Evolutionary conservation across 1,140 invertebrate genomes (phyloP), one percentile per base, ranked within the genome.

Genomic region (Papilio machaon): DNA sequence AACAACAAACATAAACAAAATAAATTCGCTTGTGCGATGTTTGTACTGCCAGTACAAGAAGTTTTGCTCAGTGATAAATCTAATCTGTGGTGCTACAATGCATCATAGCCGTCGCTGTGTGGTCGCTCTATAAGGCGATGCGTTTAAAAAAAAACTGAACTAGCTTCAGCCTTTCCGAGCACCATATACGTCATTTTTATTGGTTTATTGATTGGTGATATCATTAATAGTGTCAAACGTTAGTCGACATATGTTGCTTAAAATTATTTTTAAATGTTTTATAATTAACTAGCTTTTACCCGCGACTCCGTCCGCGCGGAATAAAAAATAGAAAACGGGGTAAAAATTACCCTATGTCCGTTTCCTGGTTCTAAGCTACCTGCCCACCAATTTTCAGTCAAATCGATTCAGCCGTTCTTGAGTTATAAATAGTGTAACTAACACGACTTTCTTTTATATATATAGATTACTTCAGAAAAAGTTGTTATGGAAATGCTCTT

Each of bases 1-100:
- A 30, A 30, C 23, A 30, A 30, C 46, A 82, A 81, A 83, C 84
- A 87, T 88, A 89, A 89, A 87, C 83, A 88, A 89, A 88, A 88
- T 89, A 88, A 89, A 86, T 86, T 83, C 85, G 73, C 84, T 79
- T 83, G 82, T 80, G 84, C 74, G 79, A 79, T 85, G 85, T 84
- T 73, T 83, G 83, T 73, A 84, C 87, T 74, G 70, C 76, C 83
- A 67, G 80, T 85, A 88, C 85, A 87, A 67, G 81, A 73, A n/a
- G 76, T 38, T 76, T 74, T 77, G 81, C 81, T 54, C 76, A 58
- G 77, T 82, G 73, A 88, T 90, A 87, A 88, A 90, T 90, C 87
- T 86, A 70, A 75, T 60, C 76, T 85, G 81, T 84, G 83, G 79
- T 35, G 60, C 82, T 76, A 82, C 83, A 83, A 85, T 88, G 83